phyloP scores from a whole-genome alignment of 2,888 invertebrate species.

The Heterodera filipjevi region DNA sequence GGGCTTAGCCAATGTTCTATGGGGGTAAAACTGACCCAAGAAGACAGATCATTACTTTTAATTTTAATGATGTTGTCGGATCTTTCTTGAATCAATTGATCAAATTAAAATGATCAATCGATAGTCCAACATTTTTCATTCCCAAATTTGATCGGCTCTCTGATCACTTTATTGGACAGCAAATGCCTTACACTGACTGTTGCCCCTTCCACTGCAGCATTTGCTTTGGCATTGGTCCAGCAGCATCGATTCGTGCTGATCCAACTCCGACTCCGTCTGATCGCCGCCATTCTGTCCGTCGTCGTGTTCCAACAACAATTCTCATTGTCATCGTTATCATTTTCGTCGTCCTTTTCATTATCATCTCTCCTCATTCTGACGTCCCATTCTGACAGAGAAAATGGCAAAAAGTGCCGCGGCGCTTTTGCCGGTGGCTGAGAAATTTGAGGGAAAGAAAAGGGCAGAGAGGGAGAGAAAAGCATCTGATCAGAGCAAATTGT shows the following conservation, averaged over 20 bases:
- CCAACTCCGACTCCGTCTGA: background rate
- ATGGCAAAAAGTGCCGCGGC: conserved; percentile 6
- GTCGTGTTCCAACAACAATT: background rate
- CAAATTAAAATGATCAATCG: no score
- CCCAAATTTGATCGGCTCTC: no score
- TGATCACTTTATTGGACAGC: no score
- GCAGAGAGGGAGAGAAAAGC: background rate
- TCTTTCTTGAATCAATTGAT: no score
- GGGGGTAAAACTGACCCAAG: no score
- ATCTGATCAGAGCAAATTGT: background rate
- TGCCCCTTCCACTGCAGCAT: no score
- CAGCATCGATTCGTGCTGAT: background rate
- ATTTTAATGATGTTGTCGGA: no score
- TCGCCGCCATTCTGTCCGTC: background rate
- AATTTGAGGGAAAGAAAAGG: background rate
- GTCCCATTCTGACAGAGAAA: conserved; percentile 1
- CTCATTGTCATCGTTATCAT: background rate
- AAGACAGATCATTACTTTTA: no score
- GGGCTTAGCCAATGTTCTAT: no score
- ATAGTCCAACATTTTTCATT: no score
- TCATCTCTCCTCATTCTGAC: background rate
- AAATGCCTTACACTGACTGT: no score
- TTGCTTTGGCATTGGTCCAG: background rate
- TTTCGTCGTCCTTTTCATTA: background rate
- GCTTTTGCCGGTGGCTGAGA: background rate